A percentile compares a stretch with the other conserved stretches of the same genome.
Evolutionary conservation across 1,140 invertebrate genomes (phyloP).

Genomic region (Aphis craccivora): DNA sequence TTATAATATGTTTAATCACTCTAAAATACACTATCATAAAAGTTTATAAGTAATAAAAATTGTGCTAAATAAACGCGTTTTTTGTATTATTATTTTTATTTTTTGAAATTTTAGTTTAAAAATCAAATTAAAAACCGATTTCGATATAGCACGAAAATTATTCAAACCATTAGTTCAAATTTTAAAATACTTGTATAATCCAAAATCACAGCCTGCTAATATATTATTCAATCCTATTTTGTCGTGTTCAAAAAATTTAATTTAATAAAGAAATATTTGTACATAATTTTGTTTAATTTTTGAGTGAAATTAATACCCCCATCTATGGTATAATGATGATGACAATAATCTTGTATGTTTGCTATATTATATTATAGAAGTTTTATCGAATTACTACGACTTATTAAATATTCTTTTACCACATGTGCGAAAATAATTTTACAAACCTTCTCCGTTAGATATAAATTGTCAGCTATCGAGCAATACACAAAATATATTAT

Average conservation of each 20-base stretch:
- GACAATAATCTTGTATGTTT: neutral
- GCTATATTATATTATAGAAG: neutral
- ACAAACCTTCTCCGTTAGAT: neutral
- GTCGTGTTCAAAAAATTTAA: neutral
- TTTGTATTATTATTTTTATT: neutral
- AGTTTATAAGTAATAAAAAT: neutral
- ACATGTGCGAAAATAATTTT: neutral
- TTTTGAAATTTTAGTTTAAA: neutral
- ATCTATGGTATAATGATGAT: neutral
- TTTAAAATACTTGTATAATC: conserved; percentile 16
- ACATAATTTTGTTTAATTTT: neutral
- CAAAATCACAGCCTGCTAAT: conserved; percentile 46
- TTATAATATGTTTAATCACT: neutral
- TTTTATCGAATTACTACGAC: neutral
- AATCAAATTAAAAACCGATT: neutral
- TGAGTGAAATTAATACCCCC: neutral
- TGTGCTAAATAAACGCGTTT: neutral
- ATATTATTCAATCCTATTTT: neutral
- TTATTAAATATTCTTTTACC: neutral
- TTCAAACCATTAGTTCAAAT: neutral
- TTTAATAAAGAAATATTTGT: conserved; percentile 11
- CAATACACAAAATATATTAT: neutral
- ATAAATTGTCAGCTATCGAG: neutral
- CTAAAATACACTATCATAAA: neutral
- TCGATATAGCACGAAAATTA: neutral